phyloP scores from a whole-genome alignment of 1,140 invertebrate species.

The Anagrus nilaparvatae region DNA sequence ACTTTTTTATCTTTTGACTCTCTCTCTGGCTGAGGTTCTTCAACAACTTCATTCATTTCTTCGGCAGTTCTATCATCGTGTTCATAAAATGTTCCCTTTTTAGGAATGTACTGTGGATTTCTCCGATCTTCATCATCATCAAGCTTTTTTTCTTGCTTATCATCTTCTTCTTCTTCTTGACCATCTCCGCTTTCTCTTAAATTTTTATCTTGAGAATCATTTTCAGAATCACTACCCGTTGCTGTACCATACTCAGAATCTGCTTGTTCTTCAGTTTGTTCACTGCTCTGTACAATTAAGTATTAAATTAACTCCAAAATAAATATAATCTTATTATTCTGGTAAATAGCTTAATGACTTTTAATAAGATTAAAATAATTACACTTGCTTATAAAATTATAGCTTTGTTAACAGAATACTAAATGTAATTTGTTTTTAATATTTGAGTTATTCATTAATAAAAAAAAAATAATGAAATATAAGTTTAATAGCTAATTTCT shows the following conservation, averaged over 20 bases:
- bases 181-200: slow-evolving; percentile 49
- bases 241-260: slow-evolving; percentile 43
- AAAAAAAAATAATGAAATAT: too few species aligned
- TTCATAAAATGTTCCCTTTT: slow-evolving; percentile 91
- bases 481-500: too few species aligned
- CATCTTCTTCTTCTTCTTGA: slow-evolving; percentile 49
- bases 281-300: slow-evolving; percentile 31
- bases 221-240: slow-evolving; percentile 39
- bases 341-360: too few species aligned
- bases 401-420: too few species aligned
- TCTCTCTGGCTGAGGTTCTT: slow-evolving; percentile 33
- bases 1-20: slow-evolving; percentile 47
- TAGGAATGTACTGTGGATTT: slow-evolving; percentile 95
- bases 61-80: slow-evolving; percentile 84
- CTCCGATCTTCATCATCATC: slow-evolving; percentile 91
- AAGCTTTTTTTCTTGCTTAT: slow-evolving; percentile 54
- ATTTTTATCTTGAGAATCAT: slow-evolving; percentile 36
- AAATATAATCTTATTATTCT: background rate
- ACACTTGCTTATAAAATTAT: too few species aligned
- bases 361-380: too few species aligned
- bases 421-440: too few species aligned
- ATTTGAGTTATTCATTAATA: too few species aligned
- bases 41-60: slow-evolving; percentile 38
- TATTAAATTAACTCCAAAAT: background rate
- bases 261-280: slow-evolving; percentile 40